Base-by-base conservation (phyloP, 2,888 invertebrate species). In the Cephonodes hylas region DNA sequence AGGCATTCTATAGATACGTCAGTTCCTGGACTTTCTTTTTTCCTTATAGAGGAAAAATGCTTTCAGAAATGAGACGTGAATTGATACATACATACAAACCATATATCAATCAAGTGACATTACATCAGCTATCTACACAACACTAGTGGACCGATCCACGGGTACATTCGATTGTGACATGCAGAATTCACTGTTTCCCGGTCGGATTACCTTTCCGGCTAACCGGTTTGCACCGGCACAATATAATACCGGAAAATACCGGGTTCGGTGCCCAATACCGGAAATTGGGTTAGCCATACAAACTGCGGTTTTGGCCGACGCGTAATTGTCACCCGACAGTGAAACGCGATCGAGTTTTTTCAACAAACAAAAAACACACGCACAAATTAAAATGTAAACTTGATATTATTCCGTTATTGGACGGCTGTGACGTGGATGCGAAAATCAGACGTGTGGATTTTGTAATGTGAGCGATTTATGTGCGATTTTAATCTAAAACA, bases 201-300 rank as follows among this genome's bases (percentile, higher is more conserved):
- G 15, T 27, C 53, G 53, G 31, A 31, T 53, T 10, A n/a, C 15
- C 31, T 31, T 53, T 48, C 48, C 48, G 25, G 48, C 48, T 1
- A 53, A 31, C 27, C 53, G 31, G 53, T 18, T 53, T 15, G 53
- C 27, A 31, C 31, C 31, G 53, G 53, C 31, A 53, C 53, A 31
- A 53, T 48, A 48, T 48, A 48, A 48, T 53, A 18, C 53, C 53
- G 63, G 63, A 58, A 64, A 59, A 63, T 62, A 64, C 61, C 60
- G 59, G 34, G 22, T 38, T 25, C 45, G 59, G 48, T 23, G 46
- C 59, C 63, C 64, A 46, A 69, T 64, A 64, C 63, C 61, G 67
- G 66, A 69, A 65, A 66, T 66, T 66, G 60, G 65, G 69, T 66
- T 66, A 64, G 61, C 69, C 67, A 59, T 48, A 59, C 63, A 62